A percentile compares a stretch with the other conserved stretches of the same genome.
Evolutionary conservation across 2,797 vertebrate genomes (phyloP).

Genomic region (Leptoclinus maculatus): DNA sequence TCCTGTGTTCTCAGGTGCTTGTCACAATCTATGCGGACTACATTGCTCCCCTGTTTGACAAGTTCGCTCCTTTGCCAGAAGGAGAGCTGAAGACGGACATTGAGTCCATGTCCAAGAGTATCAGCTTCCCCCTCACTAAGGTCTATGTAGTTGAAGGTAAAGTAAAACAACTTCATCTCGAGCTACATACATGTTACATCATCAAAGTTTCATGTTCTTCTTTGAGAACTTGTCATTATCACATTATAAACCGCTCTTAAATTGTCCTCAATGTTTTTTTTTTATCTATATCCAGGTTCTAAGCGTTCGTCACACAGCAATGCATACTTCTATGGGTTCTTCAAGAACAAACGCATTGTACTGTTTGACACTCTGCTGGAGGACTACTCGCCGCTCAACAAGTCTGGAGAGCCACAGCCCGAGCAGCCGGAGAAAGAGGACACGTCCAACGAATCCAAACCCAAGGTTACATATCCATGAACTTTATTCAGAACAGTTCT

Average conservation of each 20-base stretch:
- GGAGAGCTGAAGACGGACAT: slow-evolving; percentile 95
- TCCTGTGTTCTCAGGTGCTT: slow-evolving; percentile 86
- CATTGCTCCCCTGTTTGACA: slow-evolving; percentile 98
- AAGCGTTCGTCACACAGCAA: slow-evolving; percentile 99
- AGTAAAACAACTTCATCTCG: background rate
- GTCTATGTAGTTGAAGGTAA: slow-evolving; percentile 99
- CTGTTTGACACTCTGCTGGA: slow-evolving; percentile 97
- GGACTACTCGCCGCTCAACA: slow-evolving; percentile 94
- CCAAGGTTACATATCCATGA: slow-evolving; percentile 85
- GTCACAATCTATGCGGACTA: slow-evolving; percentile 99
- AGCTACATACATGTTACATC: background rate
- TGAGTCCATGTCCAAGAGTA: slow-evolving; percentile 93
- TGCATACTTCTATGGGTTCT: slow-evolving; percentile 99
- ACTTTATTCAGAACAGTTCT: background rate
- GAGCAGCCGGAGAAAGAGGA: slow-evolving; percentile 81
- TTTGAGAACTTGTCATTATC: background rate
- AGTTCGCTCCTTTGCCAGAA: slow-evolving; percentile 95
- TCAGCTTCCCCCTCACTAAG: slow-evolving; percentile 96
- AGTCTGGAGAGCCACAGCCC: slow-evolving; percentile 83
- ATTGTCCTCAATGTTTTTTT: slow-evolving; percentile 1
- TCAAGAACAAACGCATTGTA: slow-evolving; percentile 98
- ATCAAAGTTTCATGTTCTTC: background rate
- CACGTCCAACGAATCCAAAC: slow-evolving; percentile 81
- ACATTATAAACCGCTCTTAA: background rate
- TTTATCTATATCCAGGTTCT: slow-evolving; percentile 85